phyloP scores from a whole-genome alignment of 2,797 vertebrate species.

The Otolemur crassicaudatus region DNA sequence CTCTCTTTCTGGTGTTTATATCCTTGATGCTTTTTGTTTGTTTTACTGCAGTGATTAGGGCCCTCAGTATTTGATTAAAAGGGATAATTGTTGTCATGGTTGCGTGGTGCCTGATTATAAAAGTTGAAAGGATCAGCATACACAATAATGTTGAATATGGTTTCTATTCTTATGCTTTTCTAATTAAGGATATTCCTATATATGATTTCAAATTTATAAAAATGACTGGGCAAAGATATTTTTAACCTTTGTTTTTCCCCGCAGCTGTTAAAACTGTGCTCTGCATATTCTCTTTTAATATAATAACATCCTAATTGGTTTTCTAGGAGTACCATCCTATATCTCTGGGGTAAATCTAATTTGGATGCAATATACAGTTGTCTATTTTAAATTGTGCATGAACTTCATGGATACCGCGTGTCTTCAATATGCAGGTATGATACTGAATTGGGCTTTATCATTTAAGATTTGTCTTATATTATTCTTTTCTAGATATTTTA shows the following conservation, averaged over 20 bases:
- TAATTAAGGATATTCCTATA: neutral
- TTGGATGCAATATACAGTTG: neutral
- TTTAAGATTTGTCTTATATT: neutral
- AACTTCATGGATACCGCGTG: no score
- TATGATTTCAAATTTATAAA: neutral
- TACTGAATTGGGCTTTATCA: neutral
- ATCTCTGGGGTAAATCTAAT: neutral
- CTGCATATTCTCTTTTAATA: neutral
- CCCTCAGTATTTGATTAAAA: neutral
- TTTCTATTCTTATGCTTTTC: neutral
- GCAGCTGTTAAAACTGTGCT: neutral
- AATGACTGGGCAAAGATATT: neutral
- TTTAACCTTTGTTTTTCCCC: neutral
- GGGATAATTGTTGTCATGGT: neutral
- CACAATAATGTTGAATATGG: neutral
- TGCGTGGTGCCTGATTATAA: neutral
- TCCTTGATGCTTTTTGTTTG: neutral
- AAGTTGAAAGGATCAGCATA: neutral
- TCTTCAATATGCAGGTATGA: neutral
- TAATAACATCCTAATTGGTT: neutral
- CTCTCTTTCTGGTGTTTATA: neutral
- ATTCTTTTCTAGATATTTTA: neutral
- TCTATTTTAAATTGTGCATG: no score
- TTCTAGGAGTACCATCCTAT: neutral
- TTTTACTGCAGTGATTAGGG: neutral